Evolutionary conservation across 2,797 vertebrate genomes (phyloP), one percentile per base, ranked within the genome.

Genomic region (Hipposideros larvatus): DNA sequence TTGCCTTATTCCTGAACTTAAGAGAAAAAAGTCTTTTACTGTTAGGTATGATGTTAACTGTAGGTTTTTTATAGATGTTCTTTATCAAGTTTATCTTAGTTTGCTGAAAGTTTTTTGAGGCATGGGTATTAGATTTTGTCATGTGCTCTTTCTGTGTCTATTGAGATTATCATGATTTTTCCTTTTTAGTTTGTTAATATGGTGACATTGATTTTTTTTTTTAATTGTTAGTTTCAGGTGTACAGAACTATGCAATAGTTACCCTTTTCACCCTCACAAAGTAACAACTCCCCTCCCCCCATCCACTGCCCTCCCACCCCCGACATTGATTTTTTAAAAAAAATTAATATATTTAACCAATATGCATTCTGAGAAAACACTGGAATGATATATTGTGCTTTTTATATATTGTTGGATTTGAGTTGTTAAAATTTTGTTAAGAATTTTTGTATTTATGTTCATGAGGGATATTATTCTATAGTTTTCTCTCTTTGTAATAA

Each of bases 1-100:
- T 79, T 79, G 24, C 34, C 46, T 90, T 90, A n/a, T 79, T 78
- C 46, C n/a, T 77, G 46, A 89, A 53, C n/a, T 77, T 77, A 53
- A 88, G 24, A n/a, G 46, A 34, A 77, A 34, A 77, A 77, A 61
- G 24, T 53, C 43, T 65, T 77, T 63, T 51, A 83, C 14, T 4
- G 14, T 61, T 75, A 63, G 31, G 57, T 87, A 63, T 24, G 41
- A 34, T 74, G 70, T 75, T 51, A 61, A 75, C 31, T 75, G 7
- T 63, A 48, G 43, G 22, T 11, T 75, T 46, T 61, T 51, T 51
- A 87, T 75, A 74, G 22, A 51, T 88, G 57, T n/a, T n/a, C 11
- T 88, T 65, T 77, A 88, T 88, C 11, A 37, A 51, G 7, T 73
- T 88, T n/a, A 37, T 74, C 19, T 46, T 63, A 43, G 19, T 71